phyloP scores from a whole-genome alignment of 2,797 vertebrate genomes.

The Pachyuromys duprasi region DNA sequence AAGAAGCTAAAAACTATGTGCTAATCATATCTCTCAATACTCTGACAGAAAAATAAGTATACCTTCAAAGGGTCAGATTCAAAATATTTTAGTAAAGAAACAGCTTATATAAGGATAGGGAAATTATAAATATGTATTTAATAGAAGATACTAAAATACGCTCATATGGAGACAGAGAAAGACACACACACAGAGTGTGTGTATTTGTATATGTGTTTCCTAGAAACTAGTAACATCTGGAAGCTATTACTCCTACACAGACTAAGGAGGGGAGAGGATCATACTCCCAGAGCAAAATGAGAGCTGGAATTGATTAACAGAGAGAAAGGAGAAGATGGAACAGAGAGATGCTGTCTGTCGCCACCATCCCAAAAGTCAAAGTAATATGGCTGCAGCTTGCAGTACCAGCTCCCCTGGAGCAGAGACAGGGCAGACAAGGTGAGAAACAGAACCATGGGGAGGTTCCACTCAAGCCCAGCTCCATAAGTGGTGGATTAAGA shows the following conservation, averaged over 20 bases:
- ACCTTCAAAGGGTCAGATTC: neutral
- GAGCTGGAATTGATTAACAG: neutral
- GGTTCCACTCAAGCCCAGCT: neutral
- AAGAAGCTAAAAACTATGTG: neutral
- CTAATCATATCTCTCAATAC: neutral
- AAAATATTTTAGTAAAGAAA: constrained; percentile 34
- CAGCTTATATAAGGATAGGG: neutral
- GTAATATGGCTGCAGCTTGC: neutral
- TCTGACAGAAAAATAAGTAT: neutral
- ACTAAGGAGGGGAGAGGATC: neutral
- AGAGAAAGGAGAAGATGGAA: neutral
- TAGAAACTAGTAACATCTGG: neutral
- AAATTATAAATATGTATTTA: neutral
- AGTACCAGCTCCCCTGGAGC: neutral
- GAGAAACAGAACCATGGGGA: neutral
- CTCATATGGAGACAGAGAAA: neutral
- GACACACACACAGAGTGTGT: too few species aligned
- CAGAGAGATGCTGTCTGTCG: neutral
- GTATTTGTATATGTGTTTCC: neutral
- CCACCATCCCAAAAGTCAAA: neutral
- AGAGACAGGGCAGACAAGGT: neutral
- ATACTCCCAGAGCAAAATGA: neutral
- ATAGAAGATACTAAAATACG: neutral
- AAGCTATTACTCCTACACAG: neutral
- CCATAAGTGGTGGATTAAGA: neutral